Evolutionary conservation across 2,113 vertebrate species (phyloP), one percentile per base, ranked within the genome.

Genomic region (Athene cunicularia): DNA sequence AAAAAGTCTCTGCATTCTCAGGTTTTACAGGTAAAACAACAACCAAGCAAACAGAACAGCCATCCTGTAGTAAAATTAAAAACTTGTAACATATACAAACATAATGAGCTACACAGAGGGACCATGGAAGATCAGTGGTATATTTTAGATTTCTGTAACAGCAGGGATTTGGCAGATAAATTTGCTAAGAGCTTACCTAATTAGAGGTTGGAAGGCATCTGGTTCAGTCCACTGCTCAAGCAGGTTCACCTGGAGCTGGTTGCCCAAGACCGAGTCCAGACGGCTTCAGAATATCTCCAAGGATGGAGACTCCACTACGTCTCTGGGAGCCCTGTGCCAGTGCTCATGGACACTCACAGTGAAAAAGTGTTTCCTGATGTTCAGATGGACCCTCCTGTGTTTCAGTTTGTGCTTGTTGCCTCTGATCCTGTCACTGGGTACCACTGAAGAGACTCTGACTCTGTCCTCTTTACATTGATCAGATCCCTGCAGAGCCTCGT

Each of bases 401-500:
- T 79, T 83, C 16, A 23, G 12, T 74, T 6, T 87, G 47, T 28
- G 21, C 21, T 21, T 5, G 0, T 35, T 58, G 49, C 23, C 14
- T 64, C 32, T 67, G 17, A 7, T 53, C 39, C 55, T 28, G 4
- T 39, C 52, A 56, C 21, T 73, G 37, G 11, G n/a, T 33, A 33
- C 24, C 8, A 12, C 41, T 80, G 18, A 62, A 32, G 15, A 62
- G 35, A 62, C 1, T 9, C 21, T 50, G 32, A 30, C 41, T 45
- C 33, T 0, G 0, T 35, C 14, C 6, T 59, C 58, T 56, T 41
- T 55, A 32, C 14, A 6, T 9, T 64, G 21, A 19, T 24, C 43
- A 39, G 13, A 50, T 72, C 27, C 26, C 4, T 5, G 16, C 5
- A 15, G 45, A 75, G 43, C 19, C 4, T 73, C 63, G 23, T 68